Conservation (phyloP, 2,113 vertebrate species). For the Pseudonaja textilis region DNA sequence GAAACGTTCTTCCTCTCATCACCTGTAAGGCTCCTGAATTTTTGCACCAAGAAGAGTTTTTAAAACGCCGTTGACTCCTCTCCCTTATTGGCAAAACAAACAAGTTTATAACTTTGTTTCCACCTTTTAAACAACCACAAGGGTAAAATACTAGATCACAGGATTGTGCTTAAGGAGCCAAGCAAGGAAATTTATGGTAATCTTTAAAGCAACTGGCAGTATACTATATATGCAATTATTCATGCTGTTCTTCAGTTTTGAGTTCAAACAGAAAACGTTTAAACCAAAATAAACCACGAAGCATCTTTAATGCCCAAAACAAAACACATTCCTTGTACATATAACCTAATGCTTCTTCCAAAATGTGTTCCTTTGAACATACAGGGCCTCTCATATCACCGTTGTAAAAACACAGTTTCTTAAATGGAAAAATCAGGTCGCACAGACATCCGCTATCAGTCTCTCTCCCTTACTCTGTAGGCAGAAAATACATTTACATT, state of each 20-base stretch:
- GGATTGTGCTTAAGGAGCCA: slow-evolving; percentile 29
- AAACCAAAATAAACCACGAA: slow-evolving; percentile 23
- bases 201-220: slow-evolving; percentile 26
- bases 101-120: slow-evolving; percentile 9
- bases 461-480: background rate
- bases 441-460: background rate
- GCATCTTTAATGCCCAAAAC: background rate
- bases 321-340: slow-evolving; percentile 8
- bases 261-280: slow-evolving; percentile 24
- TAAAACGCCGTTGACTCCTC: background rate
- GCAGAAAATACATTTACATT: background rate
- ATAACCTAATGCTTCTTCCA: slow-evolving; percentile 1
- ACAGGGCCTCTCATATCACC: slow-evolving; percentile 22
- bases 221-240: slow-evolving; percentile 29
- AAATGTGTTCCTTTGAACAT: background rate
- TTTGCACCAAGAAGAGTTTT: slow-evolving; percentile 26
- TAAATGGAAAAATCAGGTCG: slow-evolving; percentile 6
- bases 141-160: slow-evolving; percentile 29
- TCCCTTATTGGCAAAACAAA: background rate
- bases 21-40: background rate
- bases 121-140: slow-evolving; percentile 33
- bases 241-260: slow-evolving; percentile 10
- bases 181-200: slow-evolving; percentile 10
- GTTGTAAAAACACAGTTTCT: background rate
- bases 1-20: background rate